Base-by-base conservation (phyloP, 2,113 vertebrate genomes). In the Misgurnus mizolepis region DNA sequence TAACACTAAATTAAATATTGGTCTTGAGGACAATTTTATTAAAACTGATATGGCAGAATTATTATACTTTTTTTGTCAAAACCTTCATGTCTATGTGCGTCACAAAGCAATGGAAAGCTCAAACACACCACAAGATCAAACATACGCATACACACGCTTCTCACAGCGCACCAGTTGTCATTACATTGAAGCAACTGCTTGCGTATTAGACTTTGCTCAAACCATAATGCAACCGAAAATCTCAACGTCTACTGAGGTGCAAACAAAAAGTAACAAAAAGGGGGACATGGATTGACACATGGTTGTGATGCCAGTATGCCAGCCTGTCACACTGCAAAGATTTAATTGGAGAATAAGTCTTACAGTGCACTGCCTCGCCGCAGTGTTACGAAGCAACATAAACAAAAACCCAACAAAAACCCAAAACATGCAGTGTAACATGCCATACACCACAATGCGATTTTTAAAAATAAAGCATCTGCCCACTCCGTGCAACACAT, bases 31-130 rank as follows among this genome's bases (percentile, higher is more conserved):
- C 47, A 55, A 7, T 3, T 17, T 55, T 49, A 71, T 70, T 53
- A 39, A 53, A 1, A 68, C 1, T 8, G 22, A 71, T n/a, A n/a
- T 56, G 47, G 45, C 45, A 50, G 10, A 34, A 34, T 41, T 40
- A 22, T 34, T 1, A 34, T 34, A 34, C 0, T 49, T 47, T 41
- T 55, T 15, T n/a, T 5, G 34, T 34, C 14, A 60, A 50, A 73
- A n/a, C 55, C n/a, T 60, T 22, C 4, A 43, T 43, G 47, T 11
- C 15, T 8, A 58, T 22, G 18, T 74, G 71, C 71, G 76, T 40
- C 80, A 84, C 87, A 86, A 85, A 69, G 82, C 84, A 87, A 90
- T 69, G 41, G 47, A 34, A 75, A 17, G 55, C 61, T 60, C 27
- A 78, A 55, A 78, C 67, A 80, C n/a, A 18, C 78, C n/a, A 18